Base-by-base conservation (phyloP, 1,140 invertebrate genomes). In the Drosophila kanapiae region DNA sequence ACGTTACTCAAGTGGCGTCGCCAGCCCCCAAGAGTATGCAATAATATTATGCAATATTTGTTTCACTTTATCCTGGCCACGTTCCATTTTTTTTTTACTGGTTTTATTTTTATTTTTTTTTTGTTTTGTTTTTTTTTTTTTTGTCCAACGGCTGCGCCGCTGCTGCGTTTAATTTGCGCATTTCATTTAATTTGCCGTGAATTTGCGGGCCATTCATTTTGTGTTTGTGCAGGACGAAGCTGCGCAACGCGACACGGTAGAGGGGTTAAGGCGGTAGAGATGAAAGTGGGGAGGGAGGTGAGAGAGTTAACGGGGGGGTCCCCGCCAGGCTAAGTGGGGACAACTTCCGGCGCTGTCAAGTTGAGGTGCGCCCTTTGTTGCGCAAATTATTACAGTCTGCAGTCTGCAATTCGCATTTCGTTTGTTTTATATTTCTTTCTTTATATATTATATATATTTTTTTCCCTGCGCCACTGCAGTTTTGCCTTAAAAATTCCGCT, bases 41-140 rank as follows among this genome's bases (percentile, higher is more conserved):
- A 81, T 87, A 76, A 86, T 77, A 83, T 86, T 87, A 87, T 82
- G 70, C 75, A 87, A 80, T 86, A 86, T 86, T 82, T 86, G 75
- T 87, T 87, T 79, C 76, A 72, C 67, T 82, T 77, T 82, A 51
- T 75, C 63, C 59, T 63, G 57, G 43, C 43, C 31, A 13, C 35
- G 37, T 40, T 68, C 23, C 61, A 67, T 65, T 67, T 67, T 59
- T 11, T 51, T 33, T 35, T 11, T 31, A 31, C 23, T 38, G 16
- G 57, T 10, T 48, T 54, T 2, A 42, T n/a, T n/a, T 42, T 14
- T 40, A 47, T 47, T 47, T 1, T 31, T 10, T 31, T 27, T 3
- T 27, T 47, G 23, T 49, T 23, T 43, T 70, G 23, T 31, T 40
- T 40, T 38, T 49, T 60, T 43, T 31, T 7, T 37, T 60, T 58